phyloP scores from a whole-genome alignment of 2,888 invertebrate genomes.

The Venusia cambrica region DNA sequence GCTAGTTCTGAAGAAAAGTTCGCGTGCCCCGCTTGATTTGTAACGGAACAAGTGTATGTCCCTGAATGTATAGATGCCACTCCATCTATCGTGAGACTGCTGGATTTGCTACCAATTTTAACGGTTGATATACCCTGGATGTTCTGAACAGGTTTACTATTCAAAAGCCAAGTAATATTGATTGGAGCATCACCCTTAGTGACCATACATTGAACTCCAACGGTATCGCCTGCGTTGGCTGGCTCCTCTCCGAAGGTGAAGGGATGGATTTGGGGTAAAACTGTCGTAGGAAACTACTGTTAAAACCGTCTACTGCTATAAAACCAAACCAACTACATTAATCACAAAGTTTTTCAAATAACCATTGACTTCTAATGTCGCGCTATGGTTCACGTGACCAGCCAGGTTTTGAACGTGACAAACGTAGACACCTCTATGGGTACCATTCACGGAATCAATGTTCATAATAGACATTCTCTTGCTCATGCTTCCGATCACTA shows the following conservation, averaged over 20 bases:
- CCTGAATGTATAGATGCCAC: slow-evolving; percentile 88
- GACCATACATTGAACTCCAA: slow-evolving; percentile 88
- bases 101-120: slow-evolving; percentile 83
- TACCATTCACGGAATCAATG: slow-evolving; percentile 85
- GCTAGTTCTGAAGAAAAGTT: slow-evolving; percentile 84
- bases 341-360: slow-evolving; percentile 39
- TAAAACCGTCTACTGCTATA: slow-evolving; percentile 12
- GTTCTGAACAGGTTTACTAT: slow-evolving; percentile 80
- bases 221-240: slow-evolving; percentile 88
- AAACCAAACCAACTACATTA: slow-evolving; percentile 33
- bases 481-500: slow-evolving; percentile 83
- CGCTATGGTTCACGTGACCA: slow-evolving; percentile 85
- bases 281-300: slow-evolving; percentile 56
- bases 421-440: slow-evolving; percentile 87
- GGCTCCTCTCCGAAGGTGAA: slow-evolving; percentile 89
- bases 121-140: slow-evolving; percentile 80
- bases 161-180: slow-evolving; percentile 87
- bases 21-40: slow-evolving; percentile 84
- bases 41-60: slow-evolving; percentile 86
- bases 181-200: slow-evolving; percentile 90
- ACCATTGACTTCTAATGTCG: slow-evolving; percentile 88
- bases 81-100: slow-evolving; percentile 87
- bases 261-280: slow-evolving; percentile 88
- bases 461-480: slow-evolving; percentile 84
- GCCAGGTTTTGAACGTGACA: slow-evolving; percentile 87